These are phyloP conservation scores for Nasua narica DNA, from an alignment of 2,797 vertebrate genomes.

Conservation along the genomic window DNA sequence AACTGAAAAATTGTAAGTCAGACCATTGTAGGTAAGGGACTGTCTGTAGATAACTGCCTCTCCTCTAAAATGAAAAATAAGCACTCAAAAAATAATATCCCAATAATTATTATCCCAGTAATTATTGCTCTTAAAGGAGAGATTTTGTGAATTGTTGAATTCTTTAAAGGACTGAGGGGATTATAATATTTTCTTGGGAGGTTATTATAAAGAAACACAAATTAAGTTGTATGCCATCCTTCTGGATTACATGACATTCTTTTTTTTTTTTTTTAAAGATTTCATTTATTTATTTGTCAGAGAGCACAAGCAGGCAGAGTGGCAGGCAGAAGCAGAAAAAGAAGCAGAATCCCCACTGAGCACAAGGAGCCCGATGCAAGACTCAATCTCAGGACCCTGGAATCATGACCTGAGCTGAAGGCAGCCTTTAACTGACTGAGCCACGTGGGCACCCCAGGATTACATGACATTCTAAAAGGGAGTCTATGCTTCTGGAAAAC, in stretches of 20 bases:
- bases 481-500: not conserved
- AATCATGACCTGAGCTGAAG: too few species aligned
- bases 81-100: not conserved
- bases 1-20: not conserved
- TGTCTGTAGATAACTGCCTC: not conserved
- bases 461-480: not conserved
- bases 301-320: too few species aligned
- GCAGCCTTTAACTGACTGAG: too few species aligned
- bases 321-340: too few species aligned
- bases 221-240: not conserved
- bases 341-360: too few species aligned
- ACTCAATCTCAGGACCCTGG: too few species aligned
- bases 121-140: not conserved
- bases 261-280: too few species aligned
- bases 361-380: too few species aligned
- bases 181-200: not conserved
- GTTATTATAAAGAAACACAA: not conserved
- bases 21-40: not conserved
- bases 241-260: not conserved
- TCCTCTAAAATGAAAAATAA: not conserved
- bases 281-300: too few species aligned
- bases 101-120: not conserved
- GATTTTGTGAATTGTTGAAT: not conserved
- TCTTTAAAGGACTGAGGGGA: not conserved
- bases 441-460: too few species aligned